Base-by-base conservation (phyloP, 30 jellyfish, hydroid and myxozoan species). In the Cassiopea andromeda region DNA sequence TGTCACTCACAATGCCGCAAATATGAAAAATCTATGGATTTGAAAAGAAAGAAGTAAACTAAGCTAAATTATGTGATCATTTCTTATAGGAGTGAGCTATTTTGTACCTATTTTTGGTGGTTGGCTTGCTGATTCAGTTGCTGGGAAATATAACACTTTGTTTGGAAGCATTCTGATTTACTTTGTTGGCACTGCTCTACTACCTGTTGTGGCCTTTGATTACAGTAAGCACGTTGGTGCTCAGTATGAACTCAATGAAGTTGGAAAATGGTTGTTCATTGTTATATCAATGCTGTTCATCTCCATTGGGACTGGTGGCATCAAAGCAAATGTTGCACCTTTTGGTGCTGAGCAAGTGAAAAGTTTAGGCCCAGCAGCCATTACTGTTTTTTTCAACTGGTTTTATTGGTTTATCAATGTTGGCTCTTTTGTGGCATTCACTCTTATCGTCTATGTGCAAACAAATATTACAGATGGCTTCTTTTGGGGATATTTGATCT, bases 221-320 rank as follows among this genome's bases (percentile, higher is more conserved):
- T 78, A 18, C 84, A 46, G 43, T 12, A 27, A 27, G 38, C 7
- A 44, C 1, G 54, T 76, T 84, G 91, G 90, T 10, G 75, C 64
- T 2, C 38, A 89, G 59, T 78, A 69, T 59, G 66, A 54, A 1
- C 78, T 90, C 5, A 14, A 66, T 49, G 57, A 75, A 16, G 46
- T 57, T 7, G 72, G 64, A 9, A 68, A 82, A 43, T 60, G 85
- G 70, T 57, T 87, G 6, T 87, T 87, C 80, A 91, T 95, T 88
- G 98, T 91, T 1, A 68, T 95, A 13, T 77, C 97, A 44, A 77
- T 95, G 82, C 19, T 95, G 77, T 82, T 91, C 45, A 87, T 91
- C 49, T 91, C 99, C 2, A n/a, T 95, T 48, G 99, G 98, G 38
- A 87, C 97, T 59, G 98, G 98, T 43, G 98, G 99, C 8, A 95